Evolutionary conservation across 2,797 vertebrate genomes (phyloP).

Genomic region (Gymnopithys bicolor): DNA sequence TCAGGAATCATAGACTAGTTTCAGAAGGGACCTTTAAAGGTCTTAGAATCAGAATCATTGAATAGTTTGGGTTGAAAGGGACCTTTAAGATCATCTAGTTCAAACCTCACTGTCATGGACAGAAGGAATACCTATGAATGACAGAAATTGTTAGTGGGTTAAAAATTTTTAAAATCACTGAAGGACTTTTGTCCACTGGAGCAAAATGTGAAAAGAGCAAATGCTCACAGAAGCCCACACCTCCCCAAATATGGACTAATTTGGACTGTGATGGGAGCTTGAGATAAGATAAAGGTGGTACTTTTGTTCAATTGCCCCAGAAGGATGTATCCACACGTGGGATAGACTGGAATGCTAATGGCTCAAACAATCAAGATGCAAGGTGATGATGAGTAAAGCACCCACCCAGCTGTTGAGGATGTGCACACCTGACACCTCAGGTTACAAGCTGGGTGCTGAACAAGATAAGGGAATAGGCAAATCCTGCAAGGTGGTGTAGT

Average conservation of each 20-base stretch:
- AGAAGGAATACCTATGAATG: neutral
- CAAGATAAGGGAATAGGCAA: too few relatives aligned
- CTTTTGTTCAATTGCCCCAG: neutral
- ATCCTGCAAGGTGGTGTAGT: too few relatives aligned
- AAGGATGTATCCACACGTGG: neutral
- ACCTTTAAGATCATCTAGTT: neutral
- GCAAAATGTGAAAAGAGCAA: neutral
- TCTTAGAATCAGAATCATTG: neutral
- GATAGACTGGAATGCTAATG: neutral
- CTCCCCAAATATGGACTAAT: neutral
- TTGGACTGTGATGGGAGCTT: neutral
- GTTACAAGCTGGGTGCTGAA: too few relatives aligned
- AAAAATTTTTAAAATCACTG: neutral
- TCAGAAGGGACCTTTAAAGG: neutral
- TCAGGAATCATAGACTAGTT: neutral
- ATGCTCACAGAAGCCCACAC: neutral
- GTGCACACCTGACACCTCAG: too few relatives aligned
- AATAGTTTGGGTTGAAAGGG: neutral
- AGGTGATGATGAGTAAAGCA: too few relatives aligned
- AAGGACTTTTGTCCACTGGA: neutral
- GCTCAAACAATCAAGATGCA: too few relatives aligned
- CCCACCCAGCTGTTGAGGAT: too few relatives aligned
- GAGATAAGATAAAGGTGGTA: neutral
- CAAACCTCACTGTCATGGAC: neutral
- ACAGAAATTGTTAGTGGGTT: neutral